A percentile compares a stretch with the other conserved stretches of the same genome.
Conservation (phyloP, 2,888 invertebrate species). For the Drosophila mettleri region DNA sequence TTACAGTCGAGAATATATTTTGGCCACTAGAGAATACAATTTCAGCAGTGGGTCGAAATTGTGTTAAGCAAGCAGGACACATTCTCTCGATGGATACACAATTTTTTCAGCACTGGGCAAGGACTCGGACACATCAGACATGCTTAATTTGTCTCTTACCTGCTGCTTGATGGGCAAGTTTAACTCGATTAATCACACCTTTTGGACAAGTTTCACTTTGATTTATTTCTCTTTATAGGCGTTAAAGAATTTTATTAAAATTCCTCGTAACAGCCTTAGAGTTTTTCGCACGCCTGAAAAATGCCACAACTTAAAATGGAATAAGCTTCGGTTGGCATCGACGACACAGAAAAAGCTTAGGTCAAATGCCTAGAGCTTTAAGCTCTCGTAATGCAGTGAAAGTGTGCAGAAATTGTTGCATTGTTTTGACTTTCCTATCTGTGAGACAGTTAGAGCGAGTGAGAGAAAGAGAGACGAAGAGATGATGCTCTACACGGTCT, state of each 20-base stretch:
- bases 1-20: neutral
- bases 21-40: neutral
- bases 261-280: slow-evolving; percentile 25
- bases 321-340: slow-evolving; percentile 59
- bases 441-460: slow-evolving; percentile 6
- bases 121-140: slow-evolving; percentile 11
- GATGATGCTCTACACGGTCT: slow-evolving; percentile 8
- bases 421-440: slow-evolving; percentile 62
- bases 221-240: neutral
- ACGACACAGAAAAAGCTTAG: slow-evolving; percentile 43
- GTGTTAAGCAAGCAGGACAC: slow-evolving; percentile 8
- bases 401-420: slow-evolving; percentile 74
- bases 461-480: slow-evolving; percentile 13
- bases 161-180: neutral
- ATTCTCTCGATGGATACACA: slow-evolving; percentile 65
- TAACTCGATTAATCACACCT: slow-evolving; percentile 1
- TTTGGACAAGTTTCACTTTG: slow-evolving; percentile 11
- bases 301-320: slow-evolving; percentile 65
- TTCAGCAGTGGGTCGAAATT: neutral
- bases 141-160: slow-evolving; percentile 29
- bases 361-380: slow-evolving; percentile 24
- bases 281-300: slow-evolving; percentile 67
- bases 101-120: slow-evolving; percentile 58
- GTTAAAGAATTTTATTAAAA: slow-evolving; percentile 23
- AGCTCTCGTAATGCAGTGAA: slow-evolving; percentile 64